Conservation (phyloP, 2,888 invertebrate genomes). For the Dolomedes plantarius region DNA sequence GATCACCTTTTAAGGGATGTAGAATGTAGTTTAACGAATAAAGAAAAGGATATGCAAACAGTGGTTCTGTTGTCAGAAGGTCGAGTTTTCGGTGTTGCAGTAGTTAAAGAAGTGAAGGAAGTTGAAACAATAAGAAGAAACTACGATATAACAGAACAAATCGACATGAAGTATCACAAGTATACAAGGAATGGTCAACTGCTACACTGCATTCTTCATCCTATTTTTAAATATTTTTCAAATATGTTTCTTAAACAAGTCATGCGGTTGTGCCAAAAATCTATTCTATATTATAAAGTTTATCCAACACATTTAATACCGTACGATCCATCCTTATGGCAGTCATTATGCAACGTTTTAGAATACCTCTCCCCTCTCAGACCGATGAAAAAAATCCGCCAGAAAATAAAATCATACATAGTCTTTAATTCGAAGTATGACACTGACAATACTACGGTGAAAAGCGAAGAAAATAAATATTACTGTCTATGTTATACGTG, state of each 20-base stretch:
- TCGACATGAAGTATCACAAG: constrained; percentile 37
- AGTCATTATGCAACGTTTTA: constrained; percentile 53
- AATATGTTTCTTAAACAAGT: constrained; percentile 33
- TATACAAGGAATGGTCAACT: constrained; percentile 20
- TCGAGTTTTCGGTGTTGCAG: constrained; percentile 33
- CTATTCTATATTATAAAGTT: constrained; percentile 47
- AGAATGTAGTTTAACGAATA: neutral
- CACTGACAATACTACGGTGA: neutral
- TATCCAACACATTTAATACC: constrained; percentile 17
- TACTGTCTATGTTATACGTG: constrained; percentile 39
- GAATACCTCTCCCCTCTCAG: constrained; percentile 29
- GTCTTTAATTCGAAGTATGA: neutral
- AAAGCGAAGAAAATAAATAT: neutral
- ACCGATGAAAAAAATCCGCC: neutral
- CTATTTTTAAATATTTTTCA: constrained; percentile 28
- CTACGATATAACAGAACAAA: constrained; percentile 29
- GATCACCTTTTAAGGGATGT: constrained; percentile 40
- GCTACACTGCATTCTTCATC: constrained; percentile 49
- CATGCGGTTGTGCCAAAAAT: constrained; percentile 37
- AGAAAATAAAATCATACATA: neutral
- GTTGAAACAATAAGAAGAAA: constrained; percentile 23
- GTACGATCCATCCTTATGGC: constrained; percentile 38
- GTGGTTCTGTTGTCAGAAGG: constrained; percentile 17
- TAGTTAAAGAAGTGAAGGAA: constrained; percentile 14
- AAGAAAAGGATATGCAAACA: neutral